Percentiles rank a stretch among this genome's conserved stretches.
phyloP scores from a whole-genome alignment of 2,888 invertebrate species.

The Drosophila bunnanda region DNA sequence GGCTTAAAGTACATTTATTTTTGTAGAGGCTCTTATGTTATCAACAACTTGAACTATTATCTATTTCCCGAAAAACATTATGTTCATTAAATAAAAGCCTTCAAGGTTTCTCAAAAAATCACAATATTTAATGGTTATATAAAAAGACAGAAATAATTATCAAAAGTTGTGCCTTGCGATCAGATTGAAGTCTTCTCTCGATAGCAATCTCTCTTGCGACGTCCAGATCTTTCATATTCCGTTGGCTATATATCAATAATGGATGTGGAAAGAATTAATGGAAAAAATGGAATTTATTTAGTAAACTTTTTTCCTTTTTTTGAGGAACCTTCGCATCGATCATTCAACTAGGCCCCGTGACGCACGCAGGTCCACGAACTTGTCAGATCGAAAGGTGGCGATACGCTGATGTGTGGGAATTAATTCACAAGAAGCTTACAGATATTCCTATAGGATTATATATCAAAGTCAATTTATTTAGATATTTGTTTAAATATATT shows the following conservation, averaged over 20 bases:
- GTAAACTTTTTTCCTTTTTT: constrained; percentile 34
- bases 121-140: neutral
- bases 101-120: too few relatives aligned
- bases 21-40: too few relatives aligned
- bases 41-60: neutral
- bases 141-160: neutral
- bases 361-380: constrained; percentile 61
- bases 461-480: too few relatives aligned
- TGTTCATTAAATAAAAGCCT: neutral
- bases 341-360: constrained; percentile 60
- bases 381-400: constrained; percentile 6
- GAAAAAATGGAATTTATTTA: constrained; percentile 46
- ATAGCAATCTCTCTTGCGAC: constrained; percentile 10
- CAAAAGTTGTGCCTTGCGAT: constrained; percentile 3
- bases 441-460: neutral
- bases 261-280: constrained; percentile 42
- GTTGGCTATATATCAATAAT: constrained; percentile 51
- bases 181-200: constrained; percentile 6
- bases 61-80: neutral
- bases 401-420: constrained; percentile 4
- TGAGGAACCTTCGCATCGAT: constrained; percentile 58
- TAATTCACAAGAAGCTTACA: neutral
- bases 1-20: neutral
- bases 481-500: neutral
- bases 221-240: constrained; percentile 34